Base-by-base conservation (phyloP, 2,113 vertebrate species). In the Pangasianodon gigas region DNA sequence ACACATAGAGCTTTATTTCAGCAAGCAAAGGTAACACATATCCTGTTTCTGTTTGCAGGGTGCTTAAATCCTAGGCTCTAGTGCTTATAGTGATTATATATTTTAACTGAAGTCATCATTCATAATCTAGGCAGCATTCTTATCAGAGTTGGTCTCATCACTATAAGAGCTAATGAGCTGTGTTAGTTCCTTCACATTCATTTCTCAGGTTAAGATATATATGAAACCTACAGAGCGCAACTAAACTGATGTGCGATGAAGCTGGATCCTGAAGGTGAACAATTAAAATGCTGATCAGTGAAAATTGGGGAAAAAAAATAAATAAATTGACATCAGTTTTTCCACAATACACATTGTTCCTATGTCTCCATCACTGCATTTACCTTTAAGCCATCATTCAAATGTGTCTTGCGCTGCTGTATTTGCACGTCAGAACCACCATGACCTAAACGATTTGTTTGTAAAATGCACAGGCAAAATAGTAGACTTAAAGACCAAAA, bases 401-500 rank as follows among this genome's bases (percentile, higher is more conserved):
- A 56, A 44, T 44, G 21, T 2, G 18, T 13, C 52, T 41, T 26
- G 14, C 32, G 3, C 52, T 24, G 54, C 81, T 24, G 19, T 37
- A 24, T 67, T 81, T 81, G 10, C 77, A 62, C 0, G 4, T 26
- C 37, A 37, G 5, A 60, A 29, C 51, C 52, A n/a, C n/a, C 9
- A 37, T 52, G 74, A 26, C 37, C n/a, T 14, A 54, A 18, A 16
- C 0, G 1, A 88, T 88, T 88, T 83, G 87, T 44, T 82, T 88
- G 48, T 88, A 71, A 71, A 83, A 82, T 71, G 29, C n/a, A 32
- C 37, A 82, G 2, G n/a, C 62, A 46, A 88, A 88, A 37, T 5
- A 3, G 58, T 37, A 44, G 29, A 21, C 52, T 74, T 41, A 56
- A 56, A 46, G 54, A 11, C 86, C 37, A 29, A 21, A 29, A 11